phyloP scores from a whole-genome alignment of 1,140 invertebrate species.

The Bombus cullumanus region DNA sequence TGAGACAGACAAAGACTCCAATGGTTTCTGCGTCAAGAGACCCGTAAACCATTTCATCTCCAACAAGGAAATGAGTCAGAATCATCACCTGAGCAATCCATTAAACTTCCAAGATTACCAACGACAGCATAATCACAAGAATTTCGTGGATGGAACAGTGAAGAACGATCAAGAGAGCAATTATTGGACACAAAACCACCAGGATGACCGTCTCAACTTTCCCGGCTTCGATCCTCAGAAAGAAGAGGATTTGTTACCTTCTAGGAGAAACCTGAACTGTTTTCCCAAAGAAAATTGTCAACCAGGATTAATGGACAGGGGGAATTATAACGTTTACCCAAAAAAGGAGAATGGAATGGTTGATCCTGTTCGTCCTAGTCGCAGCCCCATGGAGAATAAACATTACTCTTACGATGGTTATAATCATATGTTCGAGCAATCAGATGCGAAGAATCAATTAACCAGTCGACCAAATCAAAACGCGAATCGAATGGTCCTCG shows the following conservation, averaged over 20 bases:
- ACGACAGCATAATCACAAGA: slow-evolving; percentile 57
- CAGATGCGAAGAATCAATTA: slow-evolving; percentile 63
- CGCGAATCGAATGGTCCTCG: slow-evolving; percentile 37
- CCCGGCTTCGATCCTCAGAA: slow-evolving; percentile 69
- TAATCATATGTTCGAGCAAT: slow-evolving; percentile 67
- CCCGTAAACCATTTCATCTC: slow-evolving; percentile 43
- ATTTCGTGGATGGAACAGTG: slow-evolving; percentile 31
- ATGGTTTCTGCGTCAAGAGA: slow-evolving; percentile 46
- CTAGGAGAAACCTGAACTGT: slow-evolving; percentile 62
- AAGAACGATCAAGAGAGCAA: slow-evolving; percentile 51
- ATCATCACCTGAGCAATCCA: slow-evolving; percentile 34
- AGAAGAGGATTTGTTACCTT: slow-evolving; percentile 53
- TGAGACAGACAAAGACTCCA: slow-evolving; percentile 57
- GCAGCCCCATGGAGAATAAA: slow-evolving; percentile 60
- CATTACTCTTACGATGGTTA: slow-evolving; percentile 69
- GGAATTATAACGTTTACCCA: slow-evolving; percentile 30
- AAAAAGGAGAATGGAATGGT: slow-evolving; percentile 52
- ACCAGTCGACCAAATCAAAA: slow-evolving; percentile 52
- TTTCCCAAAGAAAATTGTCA: slow-evolving; percentile 66
- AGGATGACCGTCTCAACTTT: slow-evolving; percentile 71
- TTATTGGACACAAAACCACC: slow-evolving; percentile 60
- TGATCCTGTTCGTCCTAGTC: slow-evolving; percentile 52
- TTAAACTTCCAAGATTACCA: slow-evolving; percentile 48
- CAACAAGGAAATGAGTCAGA: slow-evolving; percentile 47
- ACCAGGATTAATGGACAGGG: slow-evolving; percentile 2